These are phyloP conservation scores for Tupaia chinensis DNA, from an alignment of 2,113 vertebrate species.

Conservation along the genomic window DNA sequence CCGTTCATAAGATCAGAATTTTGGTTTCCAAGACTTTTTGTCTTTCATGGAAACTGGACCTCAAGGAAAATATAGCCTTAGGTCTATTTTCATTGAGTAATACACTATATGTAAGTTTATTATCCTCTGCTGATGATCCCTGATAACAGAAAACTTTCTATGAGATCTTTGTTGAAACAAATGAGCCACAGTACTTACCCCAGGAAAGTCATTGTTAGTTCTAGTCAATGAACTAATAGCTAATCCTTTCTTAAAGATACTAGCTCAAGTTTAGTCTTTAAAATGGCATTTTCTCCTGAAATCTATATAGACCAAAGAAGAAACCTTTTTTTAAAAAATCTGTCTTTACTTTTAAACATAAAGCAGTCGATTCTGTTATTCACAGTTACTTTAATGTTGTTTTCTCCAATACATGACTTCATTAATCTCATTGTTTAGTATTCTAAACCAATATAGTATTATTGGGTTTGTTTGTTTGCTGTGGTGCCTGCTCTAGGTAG, in stretches of 20 bases:
- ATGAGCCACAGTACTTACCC: neutral
- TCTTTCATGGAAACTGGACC: neutral
- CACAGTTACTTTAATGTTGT: neutral
- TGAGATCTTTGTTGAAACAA: neutral
- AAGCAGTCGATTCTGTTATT: neutral
- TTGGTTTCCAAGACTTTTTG: neutral
- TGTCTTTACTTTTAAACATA: conserved; percentile 32
- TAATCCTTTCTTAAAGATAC: neutral
- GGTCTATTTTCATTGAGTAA: neutral
- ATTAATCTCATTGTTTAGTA: conserved; percentile 55
- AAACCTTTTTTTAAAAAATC: neutral
- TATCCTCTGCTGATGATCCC: neutral
- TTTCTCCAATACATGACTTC: conserved; percentile 36
- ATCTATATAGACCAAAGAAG: neutral
- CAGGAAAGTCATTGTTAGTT: neutral
- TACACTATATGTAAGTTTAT: neutral
- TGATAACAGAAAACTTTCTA: neutral
- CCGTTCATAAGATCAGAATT: neutral
- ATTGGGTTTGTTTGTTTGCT: conserved; percentile 59
- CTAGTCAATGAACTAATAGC: neutral
- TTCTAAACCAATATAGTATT: conserved; percentile 45
- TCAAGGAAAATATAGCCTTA: neutral
- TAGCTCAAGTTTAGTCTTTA: neutral
- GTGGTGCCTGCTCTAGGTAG: neutral
- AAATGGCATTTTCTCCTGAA: neutral